Evolutionary conservation across 1,140 invertebrate species (phyloP), one percentile per base, ranked within the genome.

Genomic region (Centruroides vittatus): DNA sequence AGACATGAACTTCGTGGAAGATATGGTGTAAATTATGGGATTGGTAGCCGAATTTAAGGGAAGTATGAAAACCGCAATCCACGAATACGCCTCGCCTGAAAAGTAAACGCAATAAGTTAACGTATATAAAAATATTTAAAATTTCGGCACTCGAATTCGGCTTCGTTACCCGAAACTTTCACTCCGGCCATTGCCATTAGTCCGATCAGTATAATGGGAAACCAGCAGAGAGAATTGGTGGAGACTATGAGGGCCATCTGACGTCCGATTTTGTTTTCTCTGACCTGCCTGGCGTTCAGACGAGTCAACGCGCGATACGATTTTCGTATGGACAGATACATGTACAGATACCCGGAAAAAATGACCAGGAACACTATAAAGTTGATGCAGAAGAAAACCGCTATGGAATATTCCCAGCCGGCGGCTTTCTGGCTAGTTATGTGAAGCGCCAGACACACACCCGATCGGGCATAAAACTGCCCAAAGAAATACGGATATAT

Each of bases 341-440:
- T 84, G 55, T 75, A 72, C 10, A 66, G 35, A 62, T 75, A 75
- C 7, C 71, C 79, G 62, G 68, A 69, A 10, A 68, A 65, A 41
- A 75, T 74, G 36, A 73, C 60, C 49, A 77, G 73, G 74, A 79
- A 78, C 7, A 78, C 76, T 4, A 76, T 57, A 13, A 78, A 70
- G 73, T 86, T 87, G n/a, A 86, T 69, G 35, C 82, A 82, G 10
- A 86, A 73, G 67, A 86, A 84, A 36, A 87, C 78, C 65, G 86
- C 84, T 0, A 82, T 79, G 1, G 84, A 86, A 70, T 86, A 88
- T 67, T 86, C 75, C 86, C 85, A 88, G 8, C 85, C 85, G 51
- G 80, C 62, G 8, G 68, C 57, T 41, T 63, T 60, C 11, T 65
- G 62, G 41, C 65, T 66, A 11, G 67, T 69, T 12, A 88, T 83